Evolutionary conservation across 92 coral and sea anemone species (phyloP), one percentile per base, ranked within the genome.

Genomic region (Epizoanthus ramosus): DNA sequence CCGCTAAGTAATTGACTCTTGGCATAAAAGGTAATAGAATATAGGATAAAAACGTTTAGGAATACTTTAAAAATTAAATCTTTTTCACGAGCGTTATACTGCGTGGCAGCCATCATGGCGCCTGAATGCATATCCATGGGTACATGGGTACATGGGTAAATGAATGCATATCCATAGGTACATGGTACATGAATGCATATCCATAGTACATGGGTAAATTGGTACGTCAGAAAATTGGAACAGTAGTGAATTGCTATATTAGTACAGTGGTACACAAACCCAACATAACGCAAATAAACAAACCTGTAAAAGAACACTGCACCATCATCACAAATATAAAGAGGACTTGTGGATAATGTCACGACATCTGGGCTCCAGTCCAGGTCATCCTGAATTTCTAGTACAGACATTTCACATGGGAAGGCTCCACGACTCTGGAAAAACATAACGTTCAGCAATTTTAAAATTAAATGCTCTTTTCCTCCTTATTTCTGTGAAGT

Each of bases 381-480:
- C 60, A 88, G 89, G 4, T 84, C 90, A 19, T 88, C 87, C 65
- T 96, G 87, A 23, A 90, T 88, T 57, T 96, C 99, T 3, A 96
- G 88, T 35, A 90, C 90, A 23, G 98, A 86, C 14, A 85, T 57
- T 13, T 86, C 85, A 68, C 88, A 92, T 12, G 99, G 99, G 80
- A 93, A 96, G 9, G 93, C 95, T 4, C 95, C 94, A 64, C 99
- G 99, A 21, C 94, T 95, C 99, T 96, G 86, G 2, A 84, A 54
- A 53, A 15, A 56, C 60, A 67, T n/a, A 17, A 35, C 39, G 22
- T 50, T 16, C 19, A 22, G 8, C 22, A 19, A 45, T 45, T 45
- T 6, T 0, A 45, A 45, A 6, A 45, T 45, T 45, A 45, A 7
- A 45, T 45, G 4, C 5, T 9, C 10, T 7, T 45, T 45, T 45